Evolutionary conservation across 2,797 vertebrate genomes (phyloP).

Genomic region (Streptopelia turtur): DNA sequence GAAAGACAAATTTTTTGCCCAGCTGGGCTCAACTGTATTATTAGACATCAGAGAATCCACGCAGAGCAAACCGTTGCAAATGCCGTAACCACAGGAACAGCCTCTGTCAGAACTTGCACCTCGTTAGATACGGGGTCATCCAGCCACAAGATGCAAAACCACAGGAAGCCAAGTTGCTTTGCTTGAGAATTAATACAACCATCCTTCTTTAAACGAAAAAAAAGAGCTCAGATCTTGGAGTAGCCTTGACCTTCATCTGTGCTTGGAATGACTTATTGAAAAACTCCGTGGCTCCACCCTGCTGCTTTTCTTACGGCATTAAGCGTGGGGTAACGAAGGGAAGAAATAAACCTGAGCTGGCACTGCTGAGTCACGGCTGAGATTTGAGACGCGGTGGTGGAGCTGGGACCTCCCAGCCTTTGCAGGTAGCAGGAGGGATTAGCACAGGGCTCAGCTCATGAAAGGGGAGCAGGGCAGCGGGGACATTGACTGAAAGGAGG

Average conservation of each 20-base stretch:
- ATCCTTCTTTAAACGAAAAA: not conserved
- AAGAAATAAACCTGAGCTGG: not conserved
- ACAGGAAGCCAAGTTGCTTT: not conserved
- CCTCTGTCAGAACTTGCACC: not conserved
- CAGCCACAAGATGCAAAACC: not conserved
- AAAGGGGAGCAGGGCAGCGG: not conserved
- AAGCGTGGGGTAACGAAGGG: not conserved
- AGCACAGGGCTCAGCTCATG: not conserved
- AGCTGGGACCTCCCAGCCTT: not conserved
- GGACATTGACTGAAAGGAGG: not conserved
- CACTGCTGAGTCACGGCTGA: not conserved
- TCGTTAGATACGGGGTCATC: not conserved
- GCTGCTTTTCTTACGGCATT: not conserved
- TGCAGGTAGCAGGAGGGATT: not conserved
- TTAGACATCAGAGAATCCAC: conserved; percentile 12
- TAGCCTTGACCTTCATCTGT: not conserved
- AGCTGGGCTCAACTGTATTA: not conserved
- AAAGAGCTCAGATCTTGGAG: accelerated
- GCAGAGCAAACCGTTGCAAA: not conserved
- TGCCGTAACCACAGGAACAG: not conserved
- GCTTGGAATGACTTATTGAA: not conserved
- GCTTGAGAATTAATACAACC: not conserved
- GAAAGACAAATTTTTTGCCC: not conserved
- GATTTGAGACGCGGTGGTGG: not conserved
- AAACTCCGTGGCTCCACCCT: not conserved